phyloP scores from a whole-genome alignment of 1,140 invertebrate species.

The Catajapyx aquilonaris region DNA sequence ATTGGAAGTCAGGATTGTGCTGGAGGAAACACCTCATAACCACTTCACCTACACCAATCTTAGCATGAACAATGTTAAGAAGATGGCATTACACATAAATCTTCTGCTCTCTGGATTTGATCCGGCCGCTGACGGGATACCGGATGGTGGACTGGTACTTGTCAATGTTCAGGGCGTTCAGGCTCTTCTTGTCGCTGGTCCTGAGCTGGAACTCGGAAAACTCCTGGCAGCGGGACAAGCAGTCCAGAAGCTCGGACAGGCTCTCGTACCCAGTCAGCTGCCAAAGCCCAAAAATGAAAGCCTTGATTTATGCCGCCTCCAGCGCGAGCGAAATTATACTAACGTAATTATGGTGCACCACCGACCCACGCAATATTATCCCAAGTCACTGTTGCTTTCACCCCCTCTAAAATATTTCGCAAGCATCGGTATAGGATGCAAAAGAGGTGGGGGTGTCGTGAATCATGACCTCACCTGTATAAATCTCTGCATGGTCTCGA shows the following conservation, averaged over 20 bases:
- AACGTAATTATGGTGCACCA: no score
- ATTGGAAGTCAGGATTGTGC: no score
- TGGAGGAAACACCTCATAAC: no score
- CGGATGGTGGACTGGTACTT: conserved; percentile 21
- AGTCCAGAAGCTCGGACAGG: conserved; percentile 4
- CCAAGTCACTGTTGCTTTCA: no score
- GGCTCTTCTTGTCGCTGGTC: conserved; percentile 21
- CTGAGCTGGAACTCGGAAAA: conserved; percentile 22
- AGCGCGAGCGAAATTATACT: no score
- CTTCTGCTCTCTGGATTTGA: conserved; percentile 25
- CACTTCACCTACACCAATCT: no score
- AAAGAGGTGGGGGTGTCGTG: no score
- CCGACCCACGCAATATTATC: no score
- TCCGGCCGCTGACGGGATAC: conserved; percentile 21
- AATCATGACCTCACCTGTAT: conserved; percentile 21
- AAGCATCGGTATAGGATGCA: no score
- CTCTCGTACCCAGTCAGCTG: conserved; percentile 2
- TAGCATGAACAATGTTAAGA: conserved; percentile 4
- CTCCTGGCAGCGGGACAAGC: conserved; percentile 20
- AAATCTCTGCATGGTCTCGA: conserved; percentile 37
- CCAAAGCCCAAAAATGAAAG: no score
- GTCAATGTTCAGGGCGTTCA: conserved; percentile 24
- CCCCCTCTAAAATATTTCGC: no score
- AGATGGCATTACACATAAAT: conserved; percentile 20
- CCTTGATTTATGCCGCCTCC: no score